phyloP scores from a whole-genome alignment of 2,888 invertebrate genomes.

The Thymelicus sylvestris region DNA sequence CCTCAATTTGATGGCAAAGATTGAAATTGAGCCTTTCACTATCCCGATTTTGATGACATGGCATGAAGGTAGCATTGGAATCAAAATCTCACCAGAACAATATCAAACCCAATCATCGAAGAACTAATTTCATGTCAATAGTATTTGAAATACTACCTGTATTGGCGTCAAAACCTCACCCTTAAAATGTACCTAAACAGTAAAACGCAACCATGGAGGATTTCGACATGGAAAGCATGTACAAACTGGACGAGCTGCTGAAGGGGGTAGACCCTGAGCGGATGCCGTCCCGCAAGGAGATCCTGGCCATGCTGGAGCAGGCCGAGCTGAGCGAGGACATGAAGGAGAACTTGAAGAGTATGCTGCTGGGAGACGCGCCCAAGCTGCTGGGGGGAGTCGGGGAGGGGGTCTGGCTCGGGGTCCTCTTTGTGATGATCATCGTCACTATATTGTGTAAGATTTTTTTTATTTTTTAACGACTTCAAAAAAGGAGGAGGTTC shows the following conservation, averaged over 20 bases:
- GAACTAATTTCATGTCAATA: too few species aligned
- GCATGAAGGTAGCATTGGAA: too few species aligned
- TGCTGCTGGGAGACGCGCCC: slow-evolving; percentile 75
- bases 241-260: slow-evolving; percentile 59
- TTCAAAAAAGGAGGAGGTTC: too few species aligned
- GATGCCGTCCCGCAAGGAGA: slow-evolving; percentile 80
- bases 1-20: too few species aligned
- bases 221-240: slow-evolving; percentile 48
- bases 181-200: neutral
- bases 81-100: too few species aligned
- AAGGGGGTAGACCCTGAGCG: slow-evolving; percentile 64
- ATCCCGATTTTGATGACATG: too few species aligned
- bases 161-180: neutral
- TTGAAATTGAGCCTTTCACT: too few species aligned
- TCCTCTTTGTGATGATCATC: slow-evolving; percentile 64
- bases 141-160: too few species aligned
- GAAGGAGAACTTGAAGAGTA: slow-evolving; percentile 82
- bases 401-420: slow-evolving; percentile 56
- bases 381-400: slow-evolving; percentile 63
- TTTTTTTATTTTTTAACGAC: slow-evolving; percentile 47
- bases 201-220: slow-evolving; percentile 42
- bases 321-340: slow-evolving; percentile 86
- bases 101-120: too few species aligned
- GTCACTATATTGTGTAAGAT: slow-evolving; percentile 69
- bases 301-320: slow-evolving; percentile 84